A percentile compares a stretch with the other conserved stretches of the same genome.
Conservation (phyloP, 1,140 invertebrate genomes). For the Lordiphosa collinella region DNA sequence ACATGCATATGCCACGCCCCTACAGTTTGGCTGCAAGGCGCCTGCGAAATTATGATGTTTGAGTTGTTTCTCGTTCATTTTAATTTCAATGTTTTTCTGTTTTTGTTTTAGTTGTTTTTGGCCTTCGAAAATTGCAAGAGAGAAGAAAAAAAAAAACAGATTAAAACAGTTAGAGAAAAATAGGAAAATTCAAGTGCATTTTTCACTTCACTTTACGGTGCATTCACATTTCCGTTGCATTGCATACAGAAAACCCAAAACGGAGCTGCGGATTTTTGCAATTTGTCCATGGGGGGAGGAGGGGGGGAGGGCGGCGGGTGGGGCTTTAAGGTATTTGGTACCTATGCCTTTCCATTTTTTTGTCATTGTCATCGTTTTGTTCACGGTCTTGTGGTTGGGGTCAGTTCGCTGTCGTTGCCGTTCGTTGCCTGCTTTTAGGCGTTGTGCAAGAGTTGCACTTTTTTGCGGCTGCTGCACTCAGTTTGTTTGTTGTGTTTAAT, state of each 20-base stretch:
- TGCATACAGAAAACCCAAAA: constrained; percentile 49
- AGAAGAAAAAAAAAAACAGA: constrained; percentile 21
- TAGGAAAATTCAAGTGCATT: constrained; percentile 75
- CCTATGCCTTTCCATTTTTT: constrained; percentile 54
- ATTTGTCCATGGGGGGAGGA: constrained; percentile 54
- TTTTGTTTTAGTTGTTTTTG: constrained; percentile 41
- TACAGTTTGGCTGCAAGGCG: constrained; percentile 20
- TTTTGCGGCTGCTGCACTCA: constrained; percentile 29
- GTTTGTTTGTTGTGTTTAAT: constrained; percentile 56
- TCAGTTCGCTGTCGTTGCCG: constrained; percentile 21
- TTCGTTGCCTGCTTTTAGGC: constrained; percentile 39
- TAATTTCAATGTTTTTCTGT: constrained; percentile 60
- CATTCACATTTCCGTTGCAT: constrained; percentile 77
- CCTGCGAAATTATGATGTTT: constrained; percentile 68
- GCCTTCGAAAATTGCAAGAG: constrained; percentile 69
- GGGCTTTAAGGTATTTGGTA: constrained; percentile 54
- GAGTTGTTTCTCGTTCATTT: constrained; percentile 60
- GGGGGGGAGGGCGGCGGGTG: not conserved
- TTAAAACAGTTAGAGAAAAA: constrained; percentile 67
- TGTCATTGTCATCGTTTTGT: constrained; percentile 70
- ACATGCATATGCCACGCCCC: constrained; percentile 59
- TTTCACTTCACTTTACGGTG: constrained; percentile 77
- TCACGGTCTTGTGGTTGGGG: constrained; percentile 18
- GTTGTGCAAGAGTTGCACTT: constrained; percentile 71
- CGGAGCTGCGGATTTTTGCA: constrained; percentile 40